Base-by-base conservation (phyloP, 1,140 invertebrate species). In the Cydia fagiglandana region DNA sequence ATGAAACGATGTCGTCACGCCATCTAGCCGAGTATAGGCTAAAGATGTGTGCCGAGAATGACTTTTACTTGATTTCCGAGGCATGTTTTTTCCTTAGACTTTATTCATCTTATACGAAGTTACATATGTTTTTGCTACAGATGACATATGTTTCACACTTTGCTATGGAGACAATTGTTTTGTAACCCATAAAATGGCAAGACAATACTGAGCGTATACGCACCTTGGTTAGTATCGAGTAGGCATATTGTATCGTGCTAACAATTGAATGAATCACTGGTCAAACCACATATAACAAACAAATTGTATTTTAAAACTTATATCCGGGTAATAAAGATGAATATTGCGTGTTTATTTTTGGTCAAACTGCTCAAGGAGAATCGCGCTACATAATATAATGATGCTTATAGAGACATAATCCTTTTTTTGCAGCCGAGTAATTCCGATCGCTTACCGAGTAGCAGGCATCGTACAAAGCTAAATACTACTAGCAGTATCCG, bases 181-280 rank as follows among this genome's bases (percentile, higher is more conserved):
- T 24, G 24, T 24, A 24, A 1, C 50, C n/a, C 4, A 53, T 4
- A 15, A 53, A 15, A 53, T 17, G n/a, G 10, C 50, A 53, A 13
- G 15, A 53, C 13, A 17, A 53, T 53, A 53, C 4, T 53, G 47
- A 15, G 15, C 10, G 9, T 13, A 45, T 45, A 12, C 6, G 10
- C 50, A 53, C 50, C n/a, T 53, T 53, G 50, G 56, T 20, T 24
- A 9, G 56, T 2, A 61, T 61, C 56, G 17, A 61, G 15, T 61
- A 61, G n/a, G 56, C 17, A 61, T 61, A 61, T n/a, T 20, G 56
- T 20, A 5, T 24, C 17, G 17, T 24, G 17, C 56, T 61, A 61
- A 61, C 56, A 61, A 61, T 61, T 61, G 56, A 24, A 61, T 61
- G 56, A 61, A 61, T 61, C 56, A 61, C 56, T 61, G 56, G 56